These are phyloP conservation scores for Pantelozetes paolii DNA, from an alignment of 2,888 invertebrate species.

Conservation along the genomic window DNA sequence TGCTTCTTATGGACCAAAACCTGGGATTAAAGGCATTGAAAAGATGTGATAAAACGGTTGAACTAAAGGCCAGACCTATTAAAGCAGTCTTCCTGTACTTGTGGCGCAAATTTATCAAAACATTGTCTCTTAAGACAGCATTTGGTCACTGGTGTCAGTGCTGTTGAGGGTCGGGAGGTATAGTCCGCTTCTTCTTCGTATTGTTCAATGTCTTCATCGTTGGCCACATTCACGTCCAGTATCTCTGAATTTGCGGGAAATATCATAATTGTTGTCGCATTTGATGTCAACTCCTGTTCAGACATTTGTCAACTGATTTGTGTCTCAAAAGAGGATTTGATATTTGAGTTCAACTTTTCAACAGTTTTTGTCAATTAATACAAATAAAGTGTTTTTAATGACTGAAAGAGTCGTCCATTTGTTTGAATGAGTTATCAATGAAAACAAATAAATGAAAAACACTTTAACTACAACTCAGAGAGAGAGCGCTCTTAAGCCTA, in stretches of 20 bases:
- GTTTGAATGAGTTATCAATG: slow-evolving; percentile 23
- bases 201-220: not conserved
- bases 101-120: slow-evolving; percentile 30
- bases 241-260: slow-evolving; percentile 1
- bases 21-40: not conserved
- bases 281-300: not conserved
- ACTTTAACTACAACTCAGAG: not conserved
- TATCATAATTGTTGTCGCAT: slow-evolving; percentile 33
- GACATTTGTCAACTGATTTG: not conserved
- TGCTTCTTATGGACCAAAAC: slow-evolving; percentile 29
- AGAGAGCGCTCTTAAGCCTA: not conserved
- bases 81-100: slow-evolving; percentile 35
- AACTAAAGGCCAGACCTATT: not conserved
- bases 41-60: not conserved
- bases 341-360: not conserved
- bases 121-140: slow-evolving; percentile 32
- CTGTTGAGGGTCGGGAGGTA: not conserved
- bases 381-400: slow-evolving; percentile 24
- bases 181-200: slow-evolving; percentile 19
- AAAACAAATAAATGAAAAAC: not conserved
- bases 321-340: not conserved
- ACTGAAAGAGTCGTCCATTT: slow-evolving; percentile 13
- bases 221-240: not conserved
- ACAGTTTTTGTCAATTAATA: not conserved
- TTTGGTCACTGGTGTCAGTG: slow-evolving; percentile 31